phyloP scores from a whole-genome alignment of 2,113 vertebrate species.

The Sisor rabdophorus region DNA sequence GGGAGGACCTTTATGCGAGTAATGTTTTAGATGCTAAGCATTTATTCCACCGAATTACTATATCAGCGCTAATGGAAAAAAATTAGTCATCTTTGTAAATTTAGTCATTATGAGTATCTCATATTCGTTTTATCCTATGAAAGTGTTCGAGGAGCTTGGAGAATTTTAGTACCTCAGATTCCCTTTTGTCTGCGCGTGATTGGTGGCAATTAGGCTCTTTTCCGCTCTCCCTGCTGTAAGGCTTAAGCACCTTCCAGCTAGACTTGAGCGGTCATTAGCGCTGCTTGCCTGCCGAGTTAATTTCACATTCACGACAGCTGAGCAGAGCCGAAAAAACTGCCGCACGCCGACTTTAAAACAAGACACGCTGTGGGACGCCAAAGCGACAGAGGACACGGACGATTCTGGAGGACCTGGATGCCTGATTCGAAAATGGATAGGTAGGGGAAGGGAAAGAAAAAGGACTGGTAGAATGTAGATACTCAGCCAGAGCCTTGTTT shows the following conservation, averaged over 20 bases:
- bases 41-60: not conserved
- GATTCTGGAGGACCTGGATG: not conserved
- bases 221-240: conserved; percentile 59
- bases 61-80: not conserved
- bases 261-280: conserved; percentile 63
- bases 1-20: no score
- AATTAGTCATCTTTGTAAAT: not conserved
- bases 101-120: not conserved
- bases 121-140: conserved; percentile 1
- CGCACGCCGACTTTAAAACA: conserved; percentile 45
- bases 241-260: conserved; percentile 59
- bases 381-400: not conserved
- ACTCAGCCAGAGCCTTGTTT: no score
- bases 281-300: conserved; percentile 58
- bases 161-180: conserved; percentile 30
- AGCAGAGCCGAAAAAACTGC: conserved; percentile 40
- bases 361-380: conserved; percentile 30
- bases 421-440: not conserved
- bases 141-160: conserved; percentile 39
- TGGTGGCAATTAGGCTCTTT: conserved; percentile 55
- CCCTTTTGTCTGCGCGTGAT: conserved; percentile 45
- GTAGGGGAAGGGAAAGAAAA: no score
- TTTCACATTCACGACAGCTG: conserved; percentile 53
- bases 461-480: no score
- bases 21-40: not conserved